Percentiles rank a stretch among this genome's conserved stretches.
Conservation (phyloP, 2,888 invertebrate genomes). For the Euzetes globulus region DNA sequence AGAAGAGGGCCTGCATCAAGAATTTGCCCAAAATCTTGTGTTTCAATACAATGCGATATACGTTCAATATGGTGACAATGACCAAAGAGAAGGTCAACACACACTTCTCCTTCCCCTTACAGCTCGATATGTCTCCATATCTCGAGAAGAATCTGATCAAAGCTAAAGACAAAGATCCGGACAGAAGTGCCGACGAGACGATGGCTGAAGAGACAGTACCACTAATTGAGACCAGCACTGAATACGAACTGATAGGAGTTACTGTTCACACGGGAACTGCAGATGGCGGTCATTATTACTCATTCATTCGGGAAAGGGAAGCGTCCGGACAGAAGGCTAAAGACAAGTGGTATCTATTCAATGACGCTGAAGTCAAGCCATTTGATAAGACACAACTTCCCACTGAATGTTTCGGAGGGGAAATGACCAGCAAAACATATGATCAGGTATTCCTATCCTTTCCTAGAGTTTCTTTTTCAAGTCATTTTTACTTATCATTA, state of each 20-base stretch:
- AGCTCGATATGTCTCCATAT: constrained; percentile 87
- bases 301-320: constrained; percentile 81
- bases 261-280: constrained; percentile 98
- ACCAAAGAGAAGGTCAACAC: constrained; percentile 94
- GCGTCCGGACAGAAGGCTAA: constrained; percentile 63
- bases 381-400: constrained; percentile 92
- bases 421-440: constrained; percentile 97
- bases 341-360: constrained; percentile 67
- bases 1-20: constrained; percentile 89
- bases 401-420: constrained; percentile 92
- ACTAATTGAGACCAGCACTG: constrained; percentile 44
- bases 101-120: constrained; percentile 88
- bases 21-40: constrained; percentile 85
- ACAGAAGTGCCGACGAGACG: constrained; percentile 35
- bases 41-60: constrained; percentile 94
- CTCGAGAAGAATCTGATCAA: constrained; percentile 78
- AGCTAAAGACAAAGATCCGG: constrained; percentile 29
- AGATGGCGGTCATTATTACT: constrained; percentile 91
- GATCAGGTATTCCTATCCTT: constrained; percentile 54
- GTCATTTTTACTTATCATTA: constrained; percentile 49
- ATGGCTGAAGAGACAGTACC: background rate
- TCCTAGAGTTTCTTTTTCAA: background rate
- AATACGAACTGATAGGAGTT: constrained; percentile 77
- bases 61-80: constrained; percentile 96
- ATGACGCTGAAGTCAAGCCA: constrained; percentile 86